phyloP scores from a whole-genome alignment of 2,888 invertebrate species.

The Conistra vaccinii region DNA sequence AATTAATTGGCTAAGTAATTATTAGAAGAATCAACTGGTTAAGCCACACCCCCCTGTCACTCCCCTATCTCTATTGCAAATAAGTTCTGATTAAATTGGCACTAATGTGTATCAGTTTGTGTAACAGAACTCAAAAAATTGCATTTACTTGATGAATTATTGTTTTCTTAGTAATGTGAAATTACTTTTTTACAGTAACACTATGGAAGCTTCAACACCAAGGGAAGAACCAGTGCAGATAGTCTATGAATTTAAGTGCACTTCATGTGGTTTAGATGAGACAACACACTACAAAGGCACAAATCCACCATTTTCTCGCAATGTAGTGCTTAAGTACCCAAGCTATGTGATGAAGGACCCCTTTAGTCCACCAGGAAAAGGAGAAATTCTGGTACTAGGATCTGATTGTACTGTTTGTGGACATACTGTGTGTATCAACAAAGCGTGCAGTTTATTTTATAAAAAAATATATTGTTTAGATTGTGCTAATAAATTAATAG shows the following conservation, averaged over 20 bases:
- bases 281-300: constrained; percentile 94
- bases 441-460: constrained; percentile 95
- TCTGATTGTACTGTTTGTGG: constrained; percentile 93
- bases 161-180: not conserved
- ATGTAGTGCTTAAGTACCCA: constrained; percentile 92
- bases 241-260: constrained; percentile 91
- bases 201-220: constrained; percentile 75
- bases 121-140: not conserved
- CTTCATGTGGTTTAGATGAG: constrained; percentile 92
- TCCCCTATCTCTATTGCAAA: not conserved
- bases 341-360: constrained; percentile 96
- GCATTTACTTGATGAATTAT: not conserved
- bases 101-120: not conserved
- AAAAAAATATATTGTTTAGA: constrained; percentile 93
- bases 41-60: no score
- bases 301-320: constrained; percentile 93
- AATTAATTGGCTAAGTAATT: not conserved
- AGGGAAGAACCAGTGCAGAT: constrained; percentile 74
- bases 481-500: constrained; percentile 92
- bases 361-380: constrained; percentile 93
- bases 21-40: not conserved
- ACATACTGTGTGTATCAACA: constrained; percentile 93
- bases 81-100: not conserved
- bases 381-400: constrained; percentile 95
- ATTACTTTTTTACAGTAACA: constrained; percentile 74